phyloP scores from a whole-genome alignment of 2,888 invertebrate species.

The Marronus borbonicus region DNA sequence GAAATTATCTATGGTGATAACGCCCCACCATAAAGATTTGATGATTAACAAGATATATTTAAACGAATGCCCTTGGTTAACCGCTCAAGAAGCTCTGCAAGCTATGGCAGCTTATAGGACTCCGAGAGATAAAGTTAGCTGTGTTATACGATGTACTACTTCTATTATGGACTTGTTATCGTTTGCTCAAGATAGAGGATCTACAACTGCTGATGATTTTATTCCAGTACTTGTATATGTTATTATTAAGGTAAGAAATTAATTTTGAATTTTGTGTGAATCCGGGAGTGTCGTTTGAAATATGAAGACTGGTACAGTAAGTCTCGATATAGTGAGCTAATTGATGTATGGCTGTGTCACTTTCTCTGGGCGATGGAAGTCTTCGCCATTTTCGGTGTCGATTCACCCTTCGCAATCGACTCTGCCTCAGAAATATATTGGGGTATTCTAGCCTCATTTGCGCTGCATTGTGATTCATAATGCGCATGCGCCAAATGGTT shows the following conservation, averaged over 20 bases:
- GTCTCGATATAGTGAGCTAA: too few species aligned
- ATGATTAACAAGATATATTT: constrained; percentile 87
- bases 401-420: too few species aligned
- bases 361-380: too few species aligned
- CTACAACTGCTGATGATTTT: constrained; percentile 95
- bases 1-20: constrained; percentile 82
- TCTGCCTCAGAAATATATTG: too few species aligned
- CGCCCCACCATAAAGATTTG: constrained; percentile 86
- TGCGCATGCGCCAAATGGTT: too few species aligned
- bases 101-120: constrained; percentile 94
- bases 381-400: too few species aligned
- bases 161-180: constrained; percentile 95
- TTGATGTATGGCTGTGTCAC: too few species aligned
- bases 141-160: constrained; percentile 89
- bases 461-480: too few species aligned
- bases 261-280: too few species aligned
- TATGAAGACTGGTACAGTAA: too few species aligned
- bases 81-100: constrained; percentile 91
- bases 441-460: too few species aligned
- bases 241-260: constrained; percentile 84
- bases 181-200: constrained; percentile 83
- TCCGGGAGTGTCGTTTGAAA: too few species aligned
- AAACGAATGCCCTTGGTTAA: constrained; percentile 96
- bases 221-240: constrained; percentile 97
- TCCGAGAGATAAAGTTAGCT: constrained; percentile 86